Evolutionary conservation across 2,797 vertebrate species (phyloP).

Genomic region (Crotalus adamanteus): DNA sequence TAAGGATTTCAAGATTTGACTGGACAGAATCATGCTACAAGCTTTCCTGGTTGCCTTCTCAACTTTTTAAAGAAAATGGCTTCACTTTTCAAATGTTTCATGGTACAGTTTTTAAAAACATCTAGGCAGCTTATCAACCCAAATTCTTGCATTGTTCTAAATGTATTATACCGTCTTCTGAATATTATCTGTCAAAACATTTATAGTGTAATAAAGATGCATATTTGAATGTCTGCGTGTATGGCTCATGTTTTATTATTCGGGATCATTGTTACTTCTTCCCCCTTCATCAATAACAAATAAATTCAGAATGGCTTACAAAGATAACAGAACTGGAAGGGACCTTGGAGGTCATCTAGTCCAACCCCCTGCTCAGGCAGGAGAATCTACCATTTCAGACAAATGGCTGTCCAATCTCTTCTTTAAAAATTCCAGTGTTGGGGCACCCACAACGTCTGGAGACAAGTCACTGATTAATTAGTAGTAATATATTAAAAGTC

Average conservation of each 20-base stretch:
- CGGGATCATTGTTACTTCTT: background rate
- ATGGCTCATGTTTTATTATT: background rate
- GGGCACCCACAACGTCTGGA: background rate
- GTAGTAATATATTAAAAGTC: background rate
- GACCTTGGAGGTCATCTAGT: background rate
- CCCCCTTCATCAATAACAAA: background rate
- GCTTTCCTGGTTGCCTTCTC: background rate
- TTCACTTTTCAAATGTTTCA: background rate
- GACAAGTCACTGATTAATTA: background rate
- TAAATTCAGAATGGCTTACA: background rate
- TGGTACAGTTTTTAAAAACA: background rate
- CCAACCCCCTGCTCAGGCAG: background rate
- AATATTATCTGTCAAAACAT: background rate
- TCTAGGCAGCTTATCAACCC: background rate
- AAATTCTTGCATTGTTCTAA: background rate
- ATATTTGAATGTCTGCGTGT: background rate
- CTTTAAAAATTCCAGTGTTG: background rate
- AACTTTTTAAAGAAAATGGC: background rate
- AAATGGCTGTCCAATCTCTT: background rate
- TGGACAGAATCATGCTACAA: background rate
- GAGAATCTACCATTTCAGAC: background rate
- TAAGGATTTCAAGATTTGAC: too few relatives aligned
- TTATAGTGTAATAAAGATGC: background rate
- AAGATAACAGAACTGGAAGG: background rate
- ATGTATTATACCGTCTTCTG: background rate